phyloP scores from a whole-genome alignment of 2,888 invertebrate genomes.

The Amiota mariae region DNA sequence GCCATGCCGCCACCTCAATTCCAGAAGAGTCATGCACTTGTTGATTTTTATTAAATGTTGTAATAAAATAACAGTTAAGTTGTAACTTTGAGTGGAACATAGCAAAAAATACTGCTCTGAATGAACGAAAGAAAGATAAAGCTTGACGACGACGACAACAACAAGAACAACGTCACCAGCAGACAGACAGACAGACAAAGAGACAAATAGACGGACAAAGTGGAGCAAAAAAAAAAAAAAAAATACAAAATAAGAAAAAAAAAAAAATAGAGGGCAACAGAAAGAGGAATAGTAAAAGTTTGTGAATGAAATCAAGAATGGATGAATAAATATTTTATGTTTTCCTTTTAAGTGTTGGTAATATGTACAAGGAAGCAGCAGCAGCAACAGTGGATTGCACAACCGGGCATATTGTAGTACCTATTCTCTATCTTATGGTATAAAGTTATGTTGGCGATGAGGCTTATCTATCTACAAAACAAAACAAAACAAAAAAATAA shows the following conservation, averaged over 20 bases:
- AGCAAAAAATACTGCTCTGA: slow-evolving; percentile 36
- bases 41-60: slow-evolving; percentile 67
- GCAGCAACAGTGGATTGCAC: too few species aligned
- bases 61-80: slow-evolving; percentile 67
- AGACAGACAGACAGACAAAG: too few species aligned
- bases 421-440: too few species aligned
- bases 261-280: slow-evolving; percentile 38
- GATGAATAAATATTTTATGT: slow-evolving; percentile 65
- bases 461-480: slow-evolving; percentile 11
- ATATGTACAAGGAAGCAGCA: too few species aligned
- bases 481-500: slow-evolving; percentile 48
- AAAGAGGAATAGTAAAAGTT: slow-evolving; percentile 55
- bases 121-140: slow-evolving; percentile 13
- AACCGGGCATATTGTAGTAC: too few species aligned
- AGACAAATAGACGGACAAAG: slow-evolving; percentile 28
- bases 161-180: not conserved
- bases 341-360: slow-evolving; percentile 54
- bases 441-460: not conserved
- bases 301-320: slow-evolving; percentile 65
- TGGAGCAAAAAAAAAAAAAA: slow-evolving; percentile 8
- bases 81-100: slow-evolving; percentile 65
- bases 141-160: not conserved
- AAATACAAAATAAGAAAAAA: not conserved
- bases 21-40: slow-evolving; percentile 63
- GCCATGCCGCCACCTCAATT: slow-evolving; percentile 46